Conservation (phyloP, 2,797 vertebrate species). For the Neosalanx taihuensis region DNA sequence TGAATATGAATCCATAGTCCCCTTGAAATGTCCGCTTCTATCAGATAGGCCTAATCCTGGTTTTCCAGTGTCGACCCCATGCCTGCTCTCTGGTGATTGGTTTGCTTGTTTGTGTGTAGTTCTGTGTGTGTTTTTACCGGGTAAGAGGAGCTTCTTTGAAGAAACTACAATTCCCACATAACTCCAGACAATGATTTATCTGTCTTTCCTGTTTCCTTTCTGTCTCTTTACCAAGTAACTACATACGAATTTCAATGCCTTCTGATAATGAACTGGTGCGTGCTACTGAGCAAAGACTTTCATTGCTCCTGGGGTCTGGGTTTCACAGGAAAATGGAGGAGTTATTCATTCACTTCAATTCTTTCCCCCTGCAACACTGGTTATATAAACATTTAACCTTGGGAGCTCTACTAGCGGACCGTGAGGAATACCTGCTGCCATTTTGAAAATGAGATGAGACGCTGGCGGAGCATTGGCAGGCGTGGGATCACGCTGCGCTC, state of each 20-base stretch:
- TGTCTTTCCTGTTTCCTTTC: background rate
- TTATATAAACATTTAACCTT: slow-evolving; percentile 36
- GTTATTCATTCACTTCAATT: no score
- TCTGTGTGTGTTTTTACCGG: background rate
- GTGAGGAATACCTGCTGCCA: slow-evolving; percentile 35
- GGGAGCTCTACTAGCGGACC: slow-evolving; percentile 1
- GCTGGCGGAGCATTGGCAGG: slow-evolving; percentile 36
- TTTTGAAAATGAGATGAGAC: slow-evolving; percentile 33
- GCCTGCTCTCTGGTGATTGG: background rate
- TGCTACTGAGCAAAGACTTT: slow-evolving; percentile 8
- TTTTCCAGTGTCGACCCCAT: background rate
- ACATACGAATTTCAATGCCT: background rate
- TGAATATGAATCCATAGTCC: slow-evolving; percentile 18
- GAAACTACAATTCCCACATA: background rate
- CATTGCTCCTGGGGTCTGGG: background rate
- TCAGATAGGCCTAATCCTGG: slow-evolving; percentile 14
- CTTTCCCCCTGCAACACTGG: background rate
- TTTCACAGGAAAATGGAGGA: background rate
- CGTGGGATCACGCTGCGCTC: slow-evolving; percentile 20
- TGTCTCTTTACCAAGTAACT: background rate
- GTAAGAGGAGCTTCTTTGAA: slow-evolving; percentile 1
- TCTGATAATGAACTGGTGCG: background rate
- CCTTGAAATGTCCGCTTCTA: slow-evolving; percentile 22
- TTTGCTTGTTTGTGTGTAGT: background rate
- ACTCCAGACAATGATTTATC: background rate